Evolutionary conservation across 2,113 vertebrate genomes (phyloP), one percentile per base, ranked within the genome.

Genomic region (Phalacrocorax carbo): DNA sequence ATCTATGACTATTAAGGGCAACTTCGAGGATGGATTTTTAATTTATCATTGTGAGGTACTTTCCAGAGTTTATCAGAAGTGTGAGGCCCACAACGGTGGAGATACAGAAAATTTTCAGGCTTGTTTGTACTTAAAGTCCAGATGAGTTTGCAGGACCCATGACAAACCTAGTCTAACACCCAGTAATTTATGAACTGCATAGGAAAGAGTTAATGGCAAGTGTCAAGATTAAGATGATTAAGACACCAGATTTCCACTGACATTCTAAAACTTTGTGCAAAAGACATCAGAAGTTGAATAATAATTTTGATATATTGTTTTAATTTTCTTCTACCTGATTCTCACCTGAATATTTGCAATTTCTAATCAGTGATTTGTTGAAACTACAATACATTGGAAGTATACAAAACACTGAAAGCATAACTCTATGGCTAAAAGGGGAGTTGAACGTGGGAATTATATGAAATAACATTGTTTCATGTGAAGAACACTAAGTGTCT

Each of bases 11-110:
- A 94, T 96, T 96, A 76, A 89, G 49, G 91, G 90, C 55, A 65
- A 26, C 81, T 73, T 51, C 93, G 61, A 96, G 90, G 93, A 85
- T 61, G 36, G 77, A 77, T 60, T 89, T 96, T 97, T 94, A 91
- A 89, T 93, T 96, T 80, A 93, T 62, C 81, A 70, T 42, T 85
- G 49, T 0, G 42, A 82, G 38, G 34, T 87, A 87, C 61, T 94
- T 94, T 80, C 73, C 40, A 62, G 32, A 82, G 42, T 87, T 85
- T 86, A 58, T 91, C 36, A 72, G 18, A 82, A 84, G 13, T 40
- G 21, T 69, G 73, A 79, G 66, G 58, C 62, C 36, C 29, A 46
- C 57, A 61, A 11, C 10, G 15, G 17, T 58, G 26, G 13, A 61
- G 19, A 69, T n/a, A 61, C 2, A 60, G 54, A 94, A 88, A 61